Evolutionary conservation across 2,113 vertebrate species (phyloP), one percentile per base, ranked within the genome.

Genomic region (Macaca fascicularis): DNA sequence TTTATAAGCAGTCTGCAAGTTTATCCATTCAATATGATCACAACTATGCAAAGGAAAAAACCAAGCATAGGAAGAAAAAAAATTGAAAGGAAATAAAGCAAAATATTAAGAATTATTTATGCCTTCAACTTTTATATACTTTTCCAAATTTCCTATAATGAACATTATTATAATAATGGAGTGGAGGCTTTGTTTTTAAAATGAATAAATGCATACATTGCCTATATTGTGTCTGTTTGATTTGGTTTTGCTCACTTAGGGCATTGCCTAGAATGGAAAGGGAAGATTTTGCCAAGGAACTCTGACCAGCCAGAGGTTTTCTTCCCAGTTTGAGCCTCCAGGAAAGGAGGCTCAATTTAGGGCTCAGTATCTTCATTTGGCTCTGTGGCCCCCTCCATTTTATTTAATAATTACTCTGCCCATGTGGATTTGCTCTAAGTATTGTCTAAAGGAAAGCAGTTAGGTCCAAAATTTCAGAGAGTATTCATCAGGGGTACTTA

Each of bases 1-100:
- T n/a, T 61, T 96, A 80, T 82, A 93, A 79, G 79, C 84, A 94
- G 13, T 67, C 61, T 83, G 50, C 38, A 50, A 69, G 45, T 67
- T 61, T 82, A 27, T 82, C 89, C 50, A 43, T 74, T 81, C 9
- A 38, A 14, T 75, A 52, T 78, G 35, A 89, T 70, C 61, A 91
- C 78, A 89, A 85, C 45, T 59, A 48, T 27, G 32, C 61, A 93
- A 94, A 95, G 38, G 45, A 57, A 94, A 91, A 87, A 81, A 22
- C 14, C 78, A 90, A 61, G n/a, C 64, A 78, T 5, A 43, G 22
- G 10, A 8, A 20, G 17, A 9, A 19, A 43, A 72, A 38, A 74
- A 78, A 23, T 23, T 72, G 19, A 52, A 74, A 86, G 16, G 22
- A 48, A 64, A 93, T 59, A 64, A 67, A 72, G 48, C 50, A 81